These are phyloP conservation scores for Eleutherodactylus coqui DNA, from an alignment of 2,797 vertebrate species.

Conservation along the genomic window DNA sequence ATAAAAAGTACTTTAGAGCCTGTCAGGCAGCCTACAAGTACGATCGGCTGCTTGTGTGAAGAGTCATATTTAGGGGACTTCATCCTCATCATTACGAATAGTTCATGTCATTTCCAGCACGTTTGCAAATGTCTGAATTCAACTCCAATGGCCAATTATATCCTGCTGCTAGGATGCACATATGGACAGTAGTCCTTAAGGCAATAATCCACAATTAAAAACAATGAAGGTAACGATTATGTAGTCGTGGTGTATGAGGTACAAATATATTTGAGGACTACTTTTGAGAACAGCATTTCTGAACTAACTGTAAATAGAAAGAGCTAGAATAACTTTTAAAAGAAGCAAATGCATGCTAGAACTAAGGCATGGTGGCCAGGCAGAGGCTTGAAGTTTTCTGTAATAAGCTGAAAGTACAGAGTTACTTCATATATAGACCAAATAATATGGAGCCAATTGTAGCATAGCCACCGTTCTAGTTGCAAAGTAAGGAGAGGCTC, in stretches of 20 bases:
- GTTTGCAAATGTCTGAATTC: background rate
- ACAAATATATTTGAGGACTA: too few relatives aligned
- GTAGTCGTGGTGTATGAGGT: background rate
- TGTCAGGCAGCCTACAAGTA: background rate
- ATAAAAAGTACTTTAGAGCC: slow-evolving; percentile 40
- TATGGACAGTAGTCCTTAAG: background rate
- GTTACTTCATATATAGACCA: too few relatives aligned
- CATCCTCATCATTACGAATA: slow-evolving; percentile 8
- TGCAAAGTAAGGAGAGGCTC: too few relatives aligned
- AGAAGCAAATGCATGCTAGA: too few relatives aligned
- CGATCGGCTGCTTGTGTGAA: slow-evolving; percentile 14
- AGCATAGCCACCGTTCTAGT: too few relatives aligned
- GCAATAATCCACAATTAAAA: background rate
- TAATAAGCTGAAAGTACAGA: too few relatives aligned
- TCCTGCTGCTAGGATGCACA: background rate
- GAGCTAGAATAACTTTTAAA: too few relatives aligned
- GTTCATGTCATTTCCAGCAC: background rate
- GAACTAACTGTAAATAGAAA: too few relatives aligned
- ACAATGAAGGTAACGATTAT: background rate
- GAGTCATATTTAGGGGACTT: slow-evolving; percentile 32
- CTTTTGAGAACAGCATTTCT: too few relatives aligned
- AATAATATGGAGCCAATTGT: too few relatives aligned
- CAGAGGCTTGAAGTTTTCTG: too few relatives aligned
- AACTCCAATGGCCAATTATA: background rate
- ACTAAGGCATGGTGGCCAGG: too few relatives aligned